phyloP scores from a whole-genome alignment of 2,888 invertebrate species.

The Blastobasis lacticolella region DNA sequence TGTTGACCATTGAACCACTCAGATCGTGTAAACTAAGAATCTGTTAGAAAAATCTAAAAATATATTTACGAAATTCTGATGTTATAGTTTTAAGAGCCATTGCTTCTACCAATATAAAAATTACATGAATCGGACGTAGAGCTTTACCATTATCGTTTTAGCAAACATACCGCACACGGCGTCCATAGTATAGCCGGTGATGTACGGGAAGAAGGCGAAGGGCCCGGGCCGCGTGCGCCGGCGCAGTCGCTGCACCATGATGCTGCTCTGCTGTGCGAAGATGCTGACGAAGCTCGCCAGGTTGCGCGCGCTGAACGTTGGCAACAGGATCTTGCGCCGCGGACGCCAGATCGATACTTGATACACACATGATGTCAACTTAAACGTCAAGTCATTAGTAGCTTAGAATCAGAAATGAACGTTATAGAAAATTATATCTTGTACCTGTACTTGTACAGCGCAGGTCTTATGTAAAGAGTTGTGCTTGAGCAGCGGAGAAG shows the following conservation, averaged over 20 bases:
- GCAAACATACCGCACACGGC: slow-evolving; percentile 11
- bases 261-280: slow-evolving; percentile 6
- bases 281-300: slow-evolving; percentile 11
- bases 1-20: too few species aligned
- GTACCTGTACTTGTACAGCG: too few species aligned
- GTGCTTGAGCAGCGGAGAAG: too few species aligned
- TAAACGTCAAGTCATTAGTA: too few species aligned
- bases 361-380: too few species aligned
- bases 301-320: slow-evolving; percentile 12
- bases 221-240: slow-evolving; percentile 1
- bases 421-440: too few species aligned
- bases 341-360: slow-evolving; percentile 14
- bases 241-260: slow-evolving; percentile 3
- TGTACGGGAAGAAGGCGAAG: slow-evolving; percentile 11
- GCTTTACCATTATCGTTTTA: too few species aligned
- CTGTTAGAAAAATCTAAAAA: background rate
- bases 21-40: background rate
- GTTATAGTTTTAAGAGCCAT: background rate
- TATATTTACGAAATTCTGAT: background rate
- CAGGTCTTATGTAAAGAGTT: too few species aligned
- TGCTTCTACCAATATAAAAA: background rate
- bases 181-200: slow-evolving; percentile 13
- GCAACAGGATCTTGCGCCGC: slow-evolving; percentile 13
- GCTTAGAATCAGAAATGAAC: too few species aligned
- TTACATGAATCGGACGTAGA: too few species aligned